Evolutionary conservation across 2,888 invertebrate genomes (phyloP).

Genomic region (Melinopterus prodromus): DNA sequence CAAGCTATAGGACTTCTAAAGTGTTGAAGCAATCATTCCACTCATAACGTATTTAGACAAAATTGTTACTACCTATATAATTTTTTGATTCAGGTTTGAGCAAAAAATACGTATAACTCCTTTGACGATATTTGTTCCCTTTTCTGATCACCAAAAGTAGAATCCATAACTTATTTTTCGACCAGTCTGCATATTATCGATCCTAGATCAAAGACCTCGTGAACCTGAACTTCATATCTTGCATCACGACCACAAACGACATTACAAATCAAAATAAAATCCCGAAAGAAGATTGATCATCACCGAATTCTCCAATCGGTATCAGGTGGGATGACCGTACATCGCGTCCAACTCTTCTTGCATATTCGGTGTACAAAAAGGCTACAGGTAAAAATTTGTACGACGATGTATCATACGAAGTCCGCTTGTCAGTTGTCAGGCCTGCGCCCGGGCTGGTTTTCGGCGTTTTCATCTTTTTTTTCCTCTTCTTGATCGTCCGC

Average conservation of each 20-base stretch:
- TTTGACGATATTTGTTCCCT: too few species aligned
- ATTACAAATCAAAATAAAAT: conserved; percentile 14
- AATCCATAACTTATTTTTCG: not conserved
- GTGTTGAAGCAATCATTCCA: too few species aligned
- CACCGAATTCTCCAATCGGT: not conserved
- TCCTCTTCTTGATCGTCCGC: not conserved
- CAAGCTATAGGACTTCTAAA: too few species aligned
- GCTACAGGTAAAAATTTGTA: conserved; percentile 22
- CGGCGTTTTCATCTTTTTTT: conserved; percentile 1
- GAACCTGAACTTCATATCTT: not conserved
- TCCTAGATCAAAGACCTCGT: not conserved
- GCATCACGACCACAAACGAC: not conserved
- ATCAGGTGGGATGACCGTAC: not conserved
- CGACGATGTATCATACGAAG: conserved; percentile 17
- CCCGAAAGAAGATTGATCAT: not conserved
- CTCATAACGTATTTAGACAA: too few species aligned
- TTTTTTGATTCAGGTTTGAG: too few species aligned
- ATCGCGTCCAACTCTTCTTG: not conserved
- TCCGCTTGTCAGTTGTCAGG: conserved; percentile 9
- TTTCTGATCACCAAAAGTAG: too few species aligned
- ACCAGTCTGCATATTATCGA: not conserved
- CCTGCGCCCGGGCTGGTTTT: not conserved
- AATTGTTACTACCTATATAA: too few species aligned
- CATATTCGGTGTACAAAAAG: conserved; percentile 5
- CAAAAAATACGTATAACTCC: too few species aligned